Conservation (phyloP, 2,113 vertebrate species). For the Riparia riparia region DNA sequence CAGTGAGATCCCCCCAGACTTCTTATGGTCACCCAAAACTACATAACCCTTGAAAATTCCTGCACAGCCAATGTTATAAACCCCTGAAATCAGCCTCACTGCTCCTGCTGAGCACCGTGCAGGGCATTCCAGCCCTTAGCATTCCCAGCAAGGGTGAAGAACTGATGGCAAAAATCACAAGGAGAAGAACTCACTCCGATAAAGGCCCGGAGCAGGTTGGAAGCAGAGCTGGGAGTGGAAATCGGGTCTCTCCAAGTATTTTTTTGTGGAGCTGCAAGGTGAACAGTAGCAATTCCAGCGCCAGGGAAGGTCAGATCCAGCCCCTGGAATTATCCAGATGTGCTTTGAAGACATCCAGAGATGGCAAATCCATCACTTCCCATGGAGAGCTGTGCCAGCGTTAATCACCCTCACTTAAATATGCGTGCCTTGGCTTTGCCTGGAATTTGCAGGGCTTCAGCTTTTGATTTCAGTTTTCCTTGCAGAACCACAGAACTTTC, state of each 20-base stretch:
- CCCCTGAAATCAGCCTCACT: background rate
- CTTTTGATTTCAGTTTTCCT: background rate
- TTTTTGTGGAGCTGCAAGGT: background rate
- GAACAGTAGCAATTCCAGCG: background rate
- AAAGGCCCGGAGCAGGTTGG: fast-evolving
- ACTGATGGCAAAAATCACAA: background rate
- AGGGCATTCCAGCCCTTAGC: background rate
- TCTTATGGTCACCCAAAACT: background rate
- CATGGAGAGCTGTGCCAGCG: background rate
- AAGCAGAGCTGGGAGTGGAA: background rate
- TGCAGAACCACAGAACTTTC: background rate
- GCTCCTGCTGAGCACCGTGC: fast-evolving
- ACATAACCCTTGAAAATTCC: fast-evolving
- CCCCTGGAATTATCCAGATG: background rate
- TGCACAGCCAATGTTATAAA: fast-evolving
- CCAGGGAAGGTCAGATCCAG: background rate
- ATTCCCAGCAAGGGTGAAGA: background rate
- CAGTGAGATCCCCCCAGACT: background rate
- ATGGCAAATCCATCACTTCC: constrained; percentile 38
- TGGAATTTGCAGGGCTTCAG: background rate
- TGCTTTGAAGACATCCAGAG: constrained; percentile 47
- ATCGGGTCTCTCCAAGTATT: fast-evolving
- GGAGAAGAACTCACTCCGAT: background rate
- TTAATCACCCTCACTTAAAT: constrained; percentile 1
- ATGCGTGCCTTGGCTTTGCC: fast-evolving